phyloP scores from a whole-genome alignment of 2,113 vertebrate genomes.

The Scopus umbretta region DNA sequence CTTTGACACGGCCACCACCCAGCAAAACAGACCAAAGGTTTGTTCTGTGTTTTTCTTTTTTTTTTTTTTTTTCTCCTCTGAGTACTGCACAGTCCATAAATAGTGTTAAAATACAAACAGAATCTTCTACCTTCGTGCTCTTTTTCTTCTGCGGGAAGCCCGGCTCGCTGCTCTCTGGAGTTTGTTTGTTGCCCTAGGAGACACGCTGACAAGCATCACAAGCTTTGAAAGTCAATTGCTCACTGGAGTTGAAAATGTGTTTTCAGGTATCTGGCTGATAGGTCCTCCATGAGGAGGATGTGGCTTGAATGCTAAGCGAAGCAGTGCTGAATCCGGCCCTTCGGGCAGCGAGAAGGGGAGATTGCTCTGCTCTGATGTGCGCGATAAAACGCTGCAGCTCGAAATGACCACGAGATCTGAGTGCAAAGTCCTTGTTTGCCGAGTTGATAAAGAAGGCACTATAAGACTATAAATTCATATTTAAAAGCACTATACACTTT shows the following conservation, averaged over 20 bases:
- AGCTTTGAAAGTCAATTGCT: constrained; percentile 67
- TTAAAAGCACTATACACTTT: neutral
- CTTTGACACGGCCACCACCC: neutral
- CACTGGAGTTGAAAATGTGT: constrained; percentile 72
- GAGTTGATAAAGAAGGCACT: neutral
- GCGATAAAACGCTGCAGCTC: neutral
- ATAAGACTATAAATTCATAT: too few species aligned
- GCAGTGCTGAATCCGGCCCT: neutral
- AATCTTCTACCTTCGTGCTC: neutral
- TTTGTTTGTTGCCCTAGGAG: constrained; percentile 49
- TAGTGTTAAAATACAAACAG: neutral
- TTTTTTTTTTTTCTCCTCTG: neutral
- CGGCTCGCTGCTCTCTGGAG: constrained; percentile 59
- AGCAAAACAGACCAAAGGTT: neutral
- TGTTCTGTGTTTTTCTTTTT: neutral
- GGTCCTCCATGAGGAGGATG: constrained; percentile 54
- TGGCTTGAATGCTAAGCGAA: constrained; percentile 14
- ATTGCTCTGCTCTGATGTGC: neutral
- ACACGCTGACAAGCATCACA: constrained; percentile 40
- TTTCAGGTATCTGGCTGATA: constrained; percentile 74
- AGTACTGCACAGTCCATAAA: neutral
- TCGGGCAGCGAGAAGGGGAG: neutral
- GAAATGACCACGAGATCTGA: neutral
- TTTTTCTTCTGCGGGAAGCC: neutral
- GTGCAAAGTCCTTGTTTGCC: accelerated